Evolutionary conservation across 2,888 invertebrate species (phyloP).

Genomic region (Alloscopus bannaensis): DNA sequence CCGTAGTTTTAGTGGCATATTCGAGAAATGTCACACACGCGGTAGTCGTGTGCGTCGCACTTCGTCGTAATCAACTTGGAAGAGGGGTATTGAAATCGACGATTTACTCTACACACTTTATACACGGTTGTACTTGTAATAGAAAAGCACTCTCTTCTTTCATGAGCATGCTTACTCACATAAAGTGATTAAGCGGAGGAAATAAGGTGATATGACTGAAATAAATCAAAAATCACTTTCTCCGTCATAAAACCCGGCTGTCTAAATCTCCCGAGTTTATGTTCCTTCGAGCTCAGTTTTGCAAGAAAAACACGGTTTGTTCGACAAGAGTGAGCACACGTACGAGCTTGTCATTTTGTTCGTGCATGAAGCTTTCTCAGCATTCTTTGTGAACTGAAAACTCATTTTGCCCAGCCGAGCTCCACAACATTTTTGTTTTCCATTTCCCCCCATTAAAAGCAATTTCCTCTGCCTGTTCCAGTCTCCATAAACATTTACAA

Average conservation of each 20-base stretch:
- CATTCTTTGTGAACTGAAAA: no score
- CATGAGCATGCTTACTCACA: neutral
- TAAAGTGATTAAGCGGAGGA: conserved; percentile 30
- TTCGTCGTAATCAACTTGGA: conserved; percentile 41
- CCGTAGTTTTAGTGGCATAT: conserved; percentile 69
- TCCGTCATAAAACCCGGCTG: conserved; percentile 37
- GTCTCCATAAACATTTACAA: conserved; percentile 3
- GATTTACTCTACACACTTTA: conserved; percentile 1
- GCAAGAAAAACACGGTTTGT: no score
- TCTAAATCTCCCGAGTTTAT: conserved; percentile 33
- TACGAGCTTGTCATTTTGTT: no score
- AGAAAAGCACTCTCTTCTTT: neutral
- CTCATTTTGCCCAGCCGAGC: no score
- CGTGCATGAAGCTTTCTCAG: no score
- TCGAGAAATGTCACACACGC: conserved; percentile 15
- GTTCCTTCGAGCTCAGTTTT: no score
- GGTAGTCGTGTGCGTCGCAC: conserved; percentile 31
- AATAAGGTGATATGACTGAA: conserved; percentile 40
- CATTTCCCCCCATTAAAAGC: conserved; percentile 39
- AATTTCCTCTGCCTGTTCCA: conserved; percentile 44
- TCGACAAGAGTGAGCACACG: no score
- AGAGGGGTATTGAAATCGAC: neutral
- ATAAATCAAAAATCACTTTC: conserved; percentile 66
- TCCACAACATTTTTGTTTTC: conserved; percentile 28
- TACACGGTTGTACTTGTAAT: neutral